Base-by-base conservation (phyloP, 53 echinoderm and acorn worm genomes). In the Temnopleurus reevesii region DNA sequence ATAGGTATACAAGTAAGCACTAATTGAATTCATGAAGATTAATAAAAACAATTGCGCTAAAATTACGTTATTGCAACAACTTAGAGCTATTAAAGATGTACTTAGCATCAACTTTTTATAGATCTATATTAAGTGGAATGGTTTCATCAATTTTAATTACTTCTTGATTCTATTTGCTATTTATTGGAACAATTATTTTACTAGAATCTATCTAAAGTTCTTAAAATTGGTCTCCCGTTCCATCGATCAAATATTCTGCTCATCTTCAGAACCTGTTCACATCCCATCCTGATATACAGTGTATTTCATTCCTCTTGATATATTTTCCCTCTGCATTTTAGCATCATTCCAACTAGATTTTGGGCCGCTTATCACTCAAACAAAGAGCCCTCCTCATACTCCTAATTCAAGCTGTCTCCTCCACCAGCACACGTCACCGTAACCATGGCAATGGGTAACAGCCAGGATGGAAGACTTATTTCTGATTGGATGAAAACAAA, bases 361-460 rank as follows among this genome's bases (percentile, higher is more conserved):
- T 79, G 36, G 47, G 29, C 79, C 29, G 79, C 79, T 79, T 79
- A 79, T 79, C 79, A 49, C 79, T 60, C 85, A 85, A 85, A 85
- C 85, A 85, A 85, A 85, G 85, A 85, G 46, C 21, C 57, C 46
- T 85, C 85, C 85, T 85, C 85, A 85, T 85, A 26, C 85, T 85
- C 85, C 85, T 85, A 85, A 85, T 85, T 85, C 85, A 85, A 85
- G 61, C 85, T 45, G 85, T 85, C 85, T 85, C 85, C 26, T 60
- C 34, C 21, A 6, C 18, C 85, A 25, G 31, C 85, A 60, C 36
- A 85, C 85, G 85, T 85, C 85, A 85, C 27, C 13, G 61, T 85
- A 36, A 60, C 85, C 85, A 60, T 60, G 29, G 60, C 85, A 85
- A 85, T 60, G 25, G 34, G 85, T 30, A 85, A 85, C 85, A 85